Percentiles rank a stretch among this genome's conserved stretches.
These are phyloP conservation scores for Boleophthalmus pectinirostris DNA, from an alignment of 2,113 vertebrate genomes.

Conservation along the genomic window DNA sequence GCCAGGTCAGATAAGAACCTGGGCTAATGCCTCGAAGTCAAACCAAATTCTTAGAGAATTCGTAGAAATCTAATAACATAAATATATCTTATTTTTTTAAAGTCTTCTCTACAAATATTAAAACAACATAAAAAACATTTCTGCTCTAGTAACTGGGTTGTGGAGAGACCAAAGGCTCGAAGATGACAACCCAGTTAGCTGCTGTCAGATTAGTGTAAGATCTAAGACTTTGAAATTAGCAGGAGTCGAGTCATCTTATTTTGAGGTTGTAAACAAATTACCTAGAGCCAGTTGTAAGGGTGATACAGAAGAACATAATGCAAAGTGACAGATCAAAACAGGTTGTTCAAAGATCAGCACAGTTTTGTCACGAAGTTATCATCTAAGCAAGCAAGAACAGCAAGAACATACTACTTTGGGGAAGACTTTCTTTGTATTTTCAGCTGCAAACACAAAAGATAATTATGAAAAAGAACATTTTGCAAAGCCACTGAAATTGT, in stretches of 20 bases:
- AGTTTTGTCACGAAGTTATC: not conserved
- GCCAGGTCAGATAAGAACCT: slow-evolving; percentile 24
- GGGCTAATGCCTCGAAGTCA: slow-evolving; percentile 1
- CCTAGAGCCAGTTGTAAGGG: slow-evolving; percentile 10
- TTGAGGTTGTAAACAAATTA: slow-evolving; percentile 26
- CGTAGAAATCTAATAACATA: too few species aligned
- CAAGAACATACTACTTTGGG: not conserved
- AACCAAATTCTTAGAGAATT: not conserved
- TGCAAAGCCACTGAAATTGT: too few species aligned
- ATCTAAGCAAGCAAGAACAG: not conserved
- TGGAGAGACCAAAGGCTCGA: not conserved
- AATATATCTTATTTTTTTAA: too few species aligned
- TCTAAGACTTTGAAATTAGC: slow-evolving; percentile 30
- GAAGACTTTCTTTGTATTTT: not conserved
- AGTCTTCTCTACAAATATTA: not conserved
- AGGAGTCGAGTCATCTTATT: slow-evolving; percentile 5
- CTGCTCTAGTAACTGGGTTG: not conserved
- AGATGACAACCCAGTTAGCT: slow-evolving; percentile 3
- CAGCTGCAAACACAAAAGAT: not conserved
- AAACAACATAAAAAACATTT: not conserved
- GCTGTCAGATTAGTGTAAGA: slow-evolving; percentile 37
- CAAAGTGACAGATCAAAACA: slow-evolving; percentile 22
- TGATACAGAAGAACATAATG: slow-evolving; percentile 12
- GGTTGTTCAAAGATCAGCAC: slow-evolving; percentile 10
- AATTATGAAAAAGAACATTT: too few species aligned